Evolutionary conservation across 2,113 vertebrate species (phyloP).

Genomic region (Nibea coibor): DNA sequence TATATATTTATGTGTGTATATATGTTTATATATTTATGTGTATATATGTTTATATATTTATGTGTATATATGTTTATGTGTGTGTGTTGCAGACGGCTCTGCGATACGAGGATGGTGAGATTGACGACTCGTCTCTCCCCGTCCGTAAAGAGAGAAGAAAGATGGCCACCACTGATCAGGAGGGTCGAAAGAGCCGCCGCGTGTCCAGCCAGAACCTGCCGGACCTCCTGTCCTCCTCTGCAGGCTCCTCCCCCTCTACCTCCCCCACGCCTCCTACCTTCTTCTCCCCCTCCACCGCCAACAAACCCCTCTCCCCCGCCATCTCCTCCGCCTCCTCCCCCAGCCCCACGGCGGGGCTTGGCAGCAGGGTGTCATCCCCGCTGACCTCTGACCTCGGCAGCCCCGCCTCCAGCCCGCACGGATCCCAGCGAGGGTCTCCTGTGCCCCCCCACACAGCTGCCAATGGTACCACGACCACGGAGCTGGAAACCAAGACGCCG

Average conservation of each 20-base stretch:
- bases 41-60: too few species aligned
- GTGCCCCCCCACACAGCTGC: conserved; percentile 10
- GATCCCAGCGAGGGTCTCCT: conserved; percentile 58
- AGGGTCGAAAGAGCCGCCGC: conserved; percentile 85
- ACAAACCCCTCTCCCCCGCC: background rate
- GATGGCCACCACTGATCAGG: conserved; percentile 78
- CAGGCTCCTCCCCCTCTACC: conserved; percentile 23
- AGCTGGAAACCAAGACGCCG: conserved; percentile 41
- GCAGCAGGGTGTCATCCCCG: conserved; percentile 59
- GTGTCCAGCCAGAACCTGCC: conserved; percentile 77
- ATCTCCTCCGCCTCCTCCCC: conserved; percentile 34
- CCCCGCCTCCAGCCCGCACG: conserved; percentile 55
- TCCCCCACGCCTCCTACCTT: background rate
- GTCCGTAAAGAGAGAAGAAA: conserved; percentile 90
- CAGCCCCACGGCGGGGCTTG: background rate
- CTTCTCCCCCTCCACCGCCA: conserved; percentile 45
- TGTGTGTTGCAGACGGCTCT: conserved; percentile 84
- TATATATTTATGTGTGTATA: too few species aligned
- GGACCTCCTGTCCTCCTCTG: conserved; percentile 51
- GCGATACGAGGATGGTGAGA: conserved; percentile 87
- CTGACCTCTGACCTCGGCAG: conserved; percentile 44
- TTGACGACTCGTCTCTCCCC: conserved; percentile 77
- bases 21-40: too few species aligned
- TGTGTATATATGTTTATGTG: too few species aligned
- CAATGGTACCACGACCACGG: conserved; percentile 31